Base-by-base conservation (phyloP, 2,888 invertebrate species). In the Volucella inanis region DNA sequence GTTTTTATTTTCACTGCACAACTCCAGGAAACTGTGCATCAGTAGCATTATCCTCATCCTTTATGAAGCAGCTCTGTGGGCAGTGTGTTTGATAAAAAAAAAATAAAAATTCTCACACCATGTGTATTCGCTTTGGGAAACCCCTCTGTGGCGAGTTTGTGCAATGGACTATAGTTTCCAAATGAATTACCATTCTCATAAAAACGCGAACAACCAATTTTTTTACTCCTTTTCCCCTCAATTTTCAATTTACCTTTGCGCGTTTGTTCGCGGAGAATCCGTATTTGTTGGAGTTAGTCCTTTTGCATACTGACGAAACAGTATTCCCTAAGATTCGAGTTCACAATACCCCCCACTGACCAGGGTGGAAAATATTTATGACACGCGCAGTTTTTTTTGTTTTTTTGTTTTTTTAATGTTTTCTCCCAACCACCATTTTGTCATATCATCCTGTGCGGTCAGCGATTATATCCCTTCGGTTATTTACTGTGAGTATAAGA, bases 391-490 rank as follows among this genome's bases (percentile, higher is more conserved):
- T 61, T 22, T 43, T 71, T 54, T 41, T 41, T 22, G 41, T 14
- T 11, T 14, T 22, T 49, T 70, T 55, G 3, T 11, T 22, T 65
- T 71, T 22, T 22, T 22, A 22, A 22, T 22, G 18, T 3, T 22
- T 14, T 14, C n/a, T 1, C 15, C 45, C 18, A 12, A n/a, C 18
- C 39, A 10, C 18, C 45, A 39, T 4, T 61, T 12, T 57, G 38
- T 57, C 55, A 38, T 49, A 67, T 70, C 70, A 45, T 18, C 38
- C 45, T 39, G 3, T 57, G 14, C 14, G 12, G 41, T 22, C 64
- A 61, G 59, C 65, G 65, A 74, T 79, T 39, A 79, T 64, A 4
- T 39, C 49, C 12, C 74, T 75, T 79, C 65, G 70, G 64, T 75
- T 79, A 84, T 79, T 79, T 41, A 82, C 67, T 15, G 64, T 22